Evolutionary conservation across 2,888 invertebrate species (phyloP).

Genomic region (Lepetodrilus schrolli): DNA sequence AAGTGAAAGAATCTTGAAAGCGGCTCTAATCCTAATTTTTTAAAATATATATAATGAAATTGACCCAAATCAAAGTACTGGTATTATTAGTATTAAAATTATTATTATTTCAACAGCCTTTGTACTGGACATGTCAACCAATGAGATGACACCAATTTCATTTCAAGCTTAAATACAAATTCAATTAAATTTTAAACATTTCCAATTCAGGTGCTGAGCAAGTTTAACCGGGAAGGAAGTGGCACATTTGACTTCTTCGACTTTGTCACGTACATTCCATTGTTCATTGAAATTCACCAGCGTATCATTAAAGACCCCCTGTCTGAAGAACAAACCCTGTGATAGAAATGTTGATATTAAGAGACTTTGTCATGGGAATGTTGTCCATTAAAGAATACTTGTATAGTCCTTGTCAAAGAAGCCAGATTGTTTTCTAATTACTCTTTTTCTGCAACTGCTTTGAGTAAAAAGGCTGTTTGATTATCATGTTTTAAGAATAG

Average conservation of each 20-base stretch:
- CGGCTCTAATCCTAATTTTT: no score
- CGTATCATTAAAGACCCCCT: constrained; percentile 72
- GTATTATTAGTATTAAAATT: no score
- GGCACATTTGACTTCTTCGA: constrained; percentile 74
- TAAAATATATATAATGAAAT: no score
- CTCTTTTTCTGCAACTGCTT: not conserved
- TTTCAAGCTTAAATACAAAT: no score
- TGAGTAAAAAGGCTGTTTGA: not conserved
- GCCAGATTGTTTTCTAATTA: not conserved
- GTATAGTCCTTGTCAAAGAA: not conserved
- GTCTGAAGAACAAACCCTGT: constrained; percentile 44
- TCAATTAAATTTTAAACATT: no score
- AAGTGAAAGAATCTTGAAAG: no score
- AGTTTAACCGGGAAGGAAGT: constrained; percentile 71
- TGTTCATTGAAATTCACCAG: constrained; percentile 74
- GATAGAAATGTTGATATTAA: not conserved
- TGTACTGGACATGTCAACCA: no score
- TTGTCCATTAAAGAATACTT: not conserved
- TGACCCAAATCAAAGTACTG: no score
- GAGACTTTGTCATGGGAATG: not conserved
- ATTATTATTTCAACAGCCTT: no score
- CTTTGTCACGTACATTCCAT: constrained; percentile 74
- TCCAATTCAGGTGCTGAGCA: constrained; percentile 73
- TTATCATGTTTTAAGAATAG: not conserved
- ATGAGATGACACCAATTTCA: no score